These are phyloP conservation scores for Ochropleura plecta DNA, from an alignment of 2,888 invertebrate genomes.

Conservation along the genomic window DNA sequence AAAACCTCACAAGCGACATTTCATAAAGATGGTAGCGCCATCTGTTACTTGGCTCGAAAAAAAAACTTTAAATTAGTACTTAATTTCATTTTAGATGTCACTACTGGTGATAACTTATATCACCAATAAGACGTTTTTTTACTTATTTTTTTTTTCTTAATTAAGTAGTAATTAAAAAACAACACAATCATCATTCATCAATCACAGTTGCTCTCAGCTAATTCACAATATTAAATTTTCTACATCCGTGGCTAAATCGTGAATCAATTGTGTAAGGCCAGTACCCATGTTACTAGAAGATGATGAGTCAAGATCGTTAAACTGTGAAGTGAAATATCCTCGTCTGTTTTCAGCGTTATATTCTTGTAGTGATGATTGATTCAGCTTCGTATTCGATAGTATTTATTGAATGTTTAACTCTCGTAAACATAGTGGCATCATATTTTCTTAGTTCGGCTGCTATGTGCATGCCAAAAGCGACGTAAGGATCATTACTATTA, in stretches of 20 bases:
- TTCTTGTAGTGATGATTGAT: conserved; percentile 45
- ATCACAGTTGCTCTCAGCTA: conserved; percentile 23
- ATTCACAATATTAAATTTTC: conserved; percentile 40
- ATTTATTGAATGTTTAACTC: conserved; percentile 55
- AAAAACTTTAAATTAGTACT: too few species aligned
- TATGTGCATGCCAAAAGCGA: conserved; percentile 55
- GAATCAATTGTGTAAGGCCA: conserved; percentile 50
- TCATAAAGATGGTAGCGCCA: too few species aligned
- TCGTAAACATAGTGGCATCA: conserved; percentile 46
- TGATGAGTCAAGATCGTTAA: conserved; percentile 49
- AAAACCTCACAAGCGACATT: too few species aligned
- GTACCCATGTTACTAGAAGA: conserved; percentile 39
- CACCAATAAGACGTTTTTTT: too few species aligned
- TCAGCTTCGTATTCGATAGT: conserved; percentile 52
- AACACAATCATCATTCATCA: conserved; percentile 16
- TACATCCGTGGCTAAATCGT: conserved; percentile 43
- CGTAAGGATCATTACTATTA: conserved; percentile 52
- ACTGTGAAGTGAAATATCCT: conserved; percentile 47
- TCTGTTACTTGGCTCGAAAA: too few species aligned
- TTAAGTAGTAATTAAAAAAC: conserved; percentile 38
- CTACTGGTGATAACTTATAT: too few species aligned
- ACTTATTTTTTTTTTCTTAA: conserved; percentile 50
- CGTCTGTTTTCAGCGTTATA: conserved; percentile 45
- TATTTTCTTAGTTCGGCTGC: conserved; percentile 53
- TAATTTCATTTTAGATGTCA: too few species aligned